Percentiles rank a stretch among this genome's conserved stretches.
phyloP scores from a whole-genome alignment of 2,888 invertebrate genomes.

The Argyresthia goedartella region DNA sequence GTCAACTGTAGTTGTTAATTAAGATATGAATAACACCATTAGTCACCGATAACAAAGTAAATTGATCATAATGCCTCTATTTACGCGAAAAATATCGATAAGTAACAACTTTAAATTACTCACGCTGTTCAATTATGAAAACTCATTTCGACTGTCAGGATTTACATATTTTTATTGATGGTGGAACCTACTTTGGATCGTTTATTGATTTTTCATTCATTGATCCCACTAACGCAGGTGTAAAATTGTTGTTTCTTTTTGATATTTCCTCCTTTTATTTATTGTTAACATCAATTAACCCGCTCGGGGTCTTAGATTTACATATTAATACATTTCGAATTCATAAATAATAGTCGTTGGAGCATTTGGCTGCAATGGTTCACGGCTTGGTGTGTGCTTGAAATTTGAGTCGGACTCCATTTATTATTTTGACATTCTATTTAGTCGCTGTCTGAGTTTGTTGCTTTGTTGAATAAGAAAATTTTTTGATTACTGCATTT shows the following conservation, averaged over 20 bases:
- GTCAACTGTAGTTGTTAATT: neutral
- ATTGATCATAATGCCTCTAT: slow-evolving; percentile 2
- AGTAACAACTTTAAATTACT: slow-evolving; percentile 20
- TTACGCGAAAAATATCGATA: slow-evolving; percentile 2
- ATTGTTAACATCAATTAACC: slow-evolving; percentile 56
- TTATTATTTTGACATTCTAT: slow-evolving; percentile 34
- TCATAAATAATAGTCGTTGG: slow-evolving; percentile 39
- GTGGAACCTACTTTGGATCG: neutral
- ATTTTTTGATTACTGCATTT: neutral
- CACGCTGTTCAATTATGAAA: slow-evolving; percentile 32
- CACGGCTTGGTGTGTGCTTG: slow-evolving; percentile 25
- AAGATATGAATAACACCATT: neutral
- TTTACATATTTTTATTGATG: slow-evolving; percentile 8
- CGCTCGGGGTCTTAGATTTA: slow-evolving; percentile 36
- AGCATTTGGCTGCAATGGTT: slow-evolving; percentile 14
- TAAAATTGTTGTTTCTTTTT: slow-evolving; percentile 34
- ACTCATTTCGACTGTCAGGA: slow-evolving; percentile 28
- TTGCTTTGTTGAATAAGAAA: neutral
- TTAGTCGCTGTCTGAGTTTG: slow-evolving; percentile 2
- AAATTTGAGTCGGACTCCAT: slow-evolving; percentile 37
- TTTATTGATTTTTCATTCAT: slow-evolving; percentile 30
- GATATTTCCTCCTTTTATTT: slow-evolving; percentile 36
- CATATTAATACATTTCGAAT: slow-evolving; percentile 46
- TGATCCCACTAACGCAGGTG: slow-evolving; percentile 32
- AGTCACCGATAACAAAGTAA: neutral